Evolutionary conservation across 1,140 invertebrate genomes (phyloP), one percentile per base, ranked within the genome.

Genomic region (Cardiocondyla obscurior): DNA sequence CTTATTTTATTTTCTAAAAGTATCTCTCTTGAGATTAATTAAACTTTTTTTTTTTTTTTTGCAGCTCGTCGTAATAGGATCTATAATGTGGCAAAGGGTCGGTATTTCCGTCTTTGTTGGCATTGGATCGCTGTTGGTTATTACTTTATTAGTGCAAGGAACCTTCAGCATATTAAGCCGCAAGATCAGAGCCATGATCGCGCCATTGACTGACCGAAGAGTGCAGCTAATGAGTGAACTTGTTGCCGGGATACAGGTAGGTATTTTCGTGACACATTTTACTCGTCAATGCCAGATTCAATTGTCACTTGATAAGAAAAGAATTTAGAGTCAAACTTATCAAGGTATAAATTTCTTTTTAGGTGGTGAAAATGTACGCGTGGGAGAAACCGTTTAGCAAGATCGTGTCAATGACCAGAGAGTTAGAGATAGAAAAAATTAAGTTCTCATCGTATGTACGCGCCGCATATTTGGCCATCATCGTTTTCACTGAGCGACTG

Each of bases 221-320:
- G 96, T 98, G 12, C 95, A 96, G 53, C 91, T 97, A n/a, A 97
- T 97, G 97, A 97, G 96, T 87, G 97, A 98, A 94, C 95, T 98
- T 22, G 95, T 98, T 28, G 91, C 94, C 67, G 96, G 96, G 49
- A 96, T 96, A 83, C 95, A 96, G 92, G 96, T 97, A 69, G n/a
- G n/a, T n/a, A n/a, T n/a, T n/a, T n/a, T n/a, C n/a, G n/a, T n/a
- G n/a, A n/a, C n/a, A n/a, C n/a, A n/a, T n/a, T n/a, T n/a, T n/a
- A n/a, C n/a, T n/a, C n/a, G n/a, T n/a, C n/a, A n/a, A n/a, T n/a
- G 12, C 3, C 14, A 44, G 16, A 44, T 44, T 44, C 42, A 14
- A 67, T 2, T 28, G 3, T n/a, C 3, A 8, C n/a, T n/a, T 67
- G 28, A 7, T 4, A 69, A 10, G 5, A 33, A 19, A 69, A 28